Evolutionary conservation across 2,888 invertebrate species (phyloP), one percentile per base, ranked within the genome.

Genomic region (Xestia sexstrigata): DNA sequence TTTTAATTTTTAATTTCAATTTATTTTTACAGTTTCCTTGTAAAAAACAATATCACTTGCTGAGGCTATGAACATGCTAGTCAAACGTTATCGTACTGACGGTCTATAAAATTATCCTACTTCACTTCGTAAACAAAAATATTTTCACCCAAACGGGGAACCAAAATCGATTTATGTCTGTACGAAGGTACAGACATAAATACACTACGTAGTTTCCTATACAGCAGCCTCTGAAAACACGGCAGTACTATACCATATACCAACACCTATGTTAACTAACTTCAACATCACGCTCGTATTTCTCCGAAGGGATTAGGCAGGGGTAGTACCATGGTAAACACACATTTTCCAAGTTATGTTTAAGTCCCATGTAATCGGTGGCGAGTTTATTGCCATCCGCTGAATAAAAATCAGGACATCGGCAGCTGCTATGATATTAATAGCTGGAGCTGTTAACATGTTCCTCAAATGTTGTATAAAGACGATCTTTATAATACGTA

Each of bases 161-260:
- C 62, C 1, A n/a, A 77, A 42, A 55, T 47, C 26, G 39, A 74
- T 74, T 47, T 30, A 49, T 8, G n/a, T n/a, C n/a, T n/a, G n/a
- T n/a, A n/a, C n/a, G n/a, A n/a, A n/a, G n/a, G n/a, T n/a, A n/a
- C n/a, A n/a, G n/a, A n/a, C n/a, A n/a, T n/a, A n/a, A n/a, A n/a
- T n/a, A n/a, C n/a, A n/a, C n/a, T n/a, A n/a, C n/a, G n/a, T n/a
- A 30, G 60, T 60, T 8, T 17, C 17, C 8, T 58, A 2, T 62
- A 23, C 35, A 35, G 35, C 62, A 62, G 35, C 20, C 23, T 35
- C 35, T 23, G 17, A 30, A 35, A 62, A 62, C 11, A 23, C 62
- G n/a, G n/a, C n/a, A 62, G 11, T 35, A 62, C 35, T 9, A 11
- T 35, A 20, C 62, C 9, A 60, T 60, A 2, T 58, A 58, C 26